phyloP scores from a whole-genome alignment of 2,797 vertebrate species.

The Clamator glandarius region DNA sequence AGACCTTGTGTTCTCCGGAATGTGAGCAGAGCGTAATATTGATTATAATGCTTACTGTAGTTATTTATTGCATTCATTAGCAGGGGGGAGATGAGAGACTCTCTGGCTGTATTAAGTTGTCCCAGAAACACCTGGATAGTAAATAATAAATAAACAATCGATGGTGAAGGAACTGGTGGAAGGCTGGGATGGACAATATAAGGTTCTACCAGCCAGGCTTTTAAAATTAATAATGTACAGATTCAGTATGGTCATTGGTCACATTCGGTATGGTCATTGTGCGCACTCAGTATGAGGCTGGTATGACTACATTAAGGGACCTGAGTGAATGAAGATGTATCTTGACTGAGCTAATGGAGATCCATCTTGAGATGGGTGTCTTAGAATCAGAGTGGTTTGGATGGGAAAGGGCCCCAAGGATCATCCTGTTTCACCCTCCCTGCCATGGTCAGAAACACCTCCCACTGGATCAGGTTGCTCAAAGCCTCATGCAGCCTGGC shows the following conservation, averaged over 20 bases:
- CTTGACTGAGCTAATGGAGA: neutral
- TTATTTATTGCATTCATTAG: constrained; percentile 65
- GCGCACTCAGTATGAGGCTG: neutral
- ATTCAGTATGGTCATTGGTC: neutral
- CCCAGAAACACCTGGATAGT: constrained; percentile 51
- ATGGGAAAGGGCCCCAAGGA: too few relatives aligned
- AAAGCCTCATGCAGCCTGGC: too few relatives aligned
- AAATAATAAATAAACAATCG: constrained; percentile 59
- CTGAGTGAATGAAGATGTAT: neutral
- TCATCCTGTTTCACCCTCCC: too few relatives aligned
- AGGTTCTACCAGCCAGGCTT: constrained; percentile 5
- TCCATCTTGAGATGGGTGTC: neutral
- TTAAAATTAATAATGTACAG: constrained; percentile 27
- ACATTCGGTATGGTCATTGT: neutral
- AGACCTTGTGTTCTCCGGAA: neutral
- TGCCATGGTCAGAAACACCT: too few relatives aligned
- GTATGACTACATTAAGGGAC: neutral
- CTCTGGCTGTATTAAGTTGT: constrained; percentile 34
- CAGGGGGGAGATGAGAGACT: constrained; percentile 14
- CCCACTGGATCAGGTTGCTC: too few relatives aligned
- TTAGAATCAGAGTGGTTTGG: too few relatives aligned
- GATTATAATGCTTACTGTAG: constrained; percentile 48
- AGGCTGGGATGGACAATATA: neutral
- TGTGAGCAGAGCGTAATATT: constrained; percentile 41
- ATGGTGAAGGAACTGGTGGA: neutral